Base-by-base conservation (phyloP, 2,113 vertebrate species). In the Aspiorhynchus laticeps region DNA sequence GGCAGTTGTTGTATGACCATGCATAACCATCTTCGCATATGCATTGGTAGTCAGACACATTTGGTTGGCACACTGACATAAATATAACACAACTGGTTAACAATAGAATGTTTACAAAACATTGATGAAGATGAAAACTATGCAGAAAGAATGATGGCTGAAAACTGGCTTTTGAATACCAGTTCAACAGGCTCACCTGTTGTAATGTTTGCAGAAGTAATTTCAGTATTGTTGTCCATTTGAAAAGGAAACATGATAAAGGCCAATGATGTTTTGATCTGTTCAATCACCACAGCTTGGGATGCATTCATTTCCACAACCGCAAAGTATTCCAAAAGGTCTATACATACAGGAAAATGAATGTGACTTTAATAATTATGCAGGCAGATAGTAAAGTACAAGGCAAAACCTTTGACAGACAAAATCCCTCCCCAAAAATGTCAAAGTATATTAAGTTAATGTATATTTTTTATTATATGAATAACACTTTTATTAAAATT, bases 251-350 rank as follows among this genome's bases (percentile, higher is more conserved):
- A 48, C 48, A 1, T 84, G 1, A 75, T 21, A 5, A 69, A 80
- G 8, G 91, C 59, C 43, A 92, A 17, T 3, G 31, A 26, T 1
- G 78, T 33, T 53, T 4, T 67, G 53, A 92, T 38, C 6, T 31
- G 53, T 65, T 88, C 80, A 24, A 88, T 78, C 19, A 63, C 67
- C 71, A 87, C 73, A 11, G 33, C 28, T 11, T 89, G 14, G 21
- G 92, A 90, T 11, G 12, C 36, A n/a, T 91, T 91, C 11, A 92
- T 26, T 46, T 87, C 84, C n/a, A 92, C 11, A 14, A 90, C 86
- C 24, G 91, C 28, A 4, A 89, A 80, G 84, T 92, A 94, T 48
- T 82, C 65, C 77, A 75, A n/a, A 1, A 59, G 63, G 10, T n/a
- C 46, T 78, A 80, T 15, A 36, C 2, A 15, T 11, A 73, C 0